Conservation (phyloP, 2,797 vertebrate species). For the Phaenicophaeus curvirostris region DNA sequence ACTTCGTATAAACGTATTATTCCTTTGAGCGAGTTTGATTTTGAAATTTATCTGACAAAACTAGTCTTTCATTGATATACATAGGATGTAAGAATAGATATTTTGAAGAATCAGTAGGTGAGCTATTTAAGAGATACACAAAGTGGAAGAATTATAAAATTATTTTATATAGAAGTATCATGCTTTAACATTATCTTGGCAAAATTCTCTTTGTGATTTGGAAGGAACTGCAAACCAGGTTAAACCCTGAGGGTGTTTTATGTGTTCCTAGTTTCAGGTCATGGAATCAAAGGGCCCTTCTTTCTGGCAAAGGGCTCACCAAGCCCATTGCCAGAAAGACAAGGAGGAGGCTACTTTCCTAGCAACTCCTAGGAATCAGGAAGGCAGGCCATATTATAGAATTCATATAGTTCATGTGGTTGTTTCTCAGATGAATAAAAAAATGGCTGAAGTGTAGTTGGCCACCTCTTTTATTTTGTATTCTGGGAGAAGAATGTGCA, state of each 20-base stretch:
- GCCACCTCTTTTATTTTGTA: neutral
- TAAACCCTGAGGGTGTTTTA: neutral
- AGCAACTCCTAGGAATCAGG: neutral
- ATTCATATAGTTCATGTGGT: neutral
- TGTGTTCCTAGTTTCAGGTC: neutral
- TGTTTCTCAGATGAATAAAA: neutral
- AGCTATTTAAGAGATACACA: neutral
- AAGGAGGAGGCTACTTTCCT: neutral
- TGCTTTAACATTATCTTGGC: neutral
- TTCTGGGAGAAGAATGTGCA: neutral
- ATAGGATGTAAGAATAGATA: neutral
- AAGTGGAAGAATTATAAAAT: neutral
- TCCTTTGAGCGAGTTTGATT: neutral
- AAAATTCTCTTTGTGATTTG: neutral
- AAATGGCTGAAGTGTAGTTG: rapidly evolving
- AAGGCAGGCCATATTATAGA: neutral
- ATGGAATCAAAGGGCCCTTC: neutral
- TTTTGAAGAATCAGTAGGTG: neutral
- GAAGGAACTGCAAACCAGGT: neutral
- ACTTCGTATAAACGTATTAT: neutral
- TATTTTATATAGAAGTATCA: neutral
- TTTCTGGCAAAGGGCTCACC: neutral
- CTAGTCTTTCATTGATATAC: neutral
- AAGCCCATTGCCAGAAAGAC: neutral
- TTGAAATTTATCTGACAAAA: neutral